These are phyloP conservation scores for Ursus arctos DNA, from an alignment of 2,113 vertebrate species.

Conservation along the genomic window DNA sequence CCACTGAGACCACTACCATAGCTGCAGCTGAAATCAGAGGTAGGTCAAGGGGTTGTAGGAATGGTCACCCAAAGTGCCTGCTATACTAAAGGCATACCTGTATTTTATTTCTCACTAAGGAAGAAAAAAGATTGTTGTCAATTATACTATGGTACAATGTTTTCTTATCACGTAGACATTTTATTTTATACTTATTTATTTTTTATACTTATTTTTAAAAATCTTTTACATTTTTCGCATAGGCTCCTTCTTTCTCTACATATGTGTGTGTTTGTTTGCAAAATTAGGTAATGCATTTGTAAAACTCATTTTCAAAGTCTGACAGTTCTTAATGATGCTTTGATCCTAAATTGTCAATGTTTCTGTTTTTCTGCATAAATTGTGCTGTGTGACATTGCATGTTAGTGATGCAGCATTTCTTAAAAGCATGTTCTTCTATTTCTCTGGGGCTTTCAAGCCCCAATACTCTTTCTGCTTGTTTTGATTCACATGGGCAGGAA, in stretches of 20 bases:
- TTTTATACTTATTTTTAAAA: constrained; percentile 9
- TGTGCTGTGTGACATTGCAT: background rate
- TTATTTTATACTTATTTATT: constrained; percentile 13
- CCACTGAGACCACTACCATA: background rate
- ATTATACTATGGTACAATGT: background rate
- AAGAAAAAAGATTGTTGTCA: background rate
- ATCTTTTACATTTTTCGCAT: background rate
- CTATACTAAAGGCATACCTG: background rate
- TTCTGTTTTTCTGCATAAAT: background rate
- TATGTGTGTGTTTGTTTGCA: background rate
- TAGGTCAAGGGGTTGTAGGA: background rate
- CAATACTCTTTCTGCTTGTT: background rate
- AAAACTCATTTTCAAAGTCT: background rate
- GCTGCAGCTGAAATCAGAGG: background rate
- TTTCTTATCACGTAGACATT: background rate
- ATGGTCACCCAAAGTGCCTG: background rate
- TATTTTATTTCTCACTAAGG: background rate
- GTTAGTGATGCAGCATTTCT: background rate
- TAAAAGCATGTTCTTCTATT: background rate
- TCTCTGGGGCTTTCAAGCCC: background rate
- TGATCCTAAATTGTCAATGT: background rate
- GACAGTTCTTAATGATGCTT: background rate
- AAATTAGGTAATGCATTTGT: background rate
- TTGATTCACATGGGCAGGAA: background rate
- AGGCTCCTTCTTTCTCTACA: background rate